These are phyloP conservation scores for Eulimnadia texana DNA, from an alignment of 1,140 invertebrate species.

Conservation along the genomic window DNA sequence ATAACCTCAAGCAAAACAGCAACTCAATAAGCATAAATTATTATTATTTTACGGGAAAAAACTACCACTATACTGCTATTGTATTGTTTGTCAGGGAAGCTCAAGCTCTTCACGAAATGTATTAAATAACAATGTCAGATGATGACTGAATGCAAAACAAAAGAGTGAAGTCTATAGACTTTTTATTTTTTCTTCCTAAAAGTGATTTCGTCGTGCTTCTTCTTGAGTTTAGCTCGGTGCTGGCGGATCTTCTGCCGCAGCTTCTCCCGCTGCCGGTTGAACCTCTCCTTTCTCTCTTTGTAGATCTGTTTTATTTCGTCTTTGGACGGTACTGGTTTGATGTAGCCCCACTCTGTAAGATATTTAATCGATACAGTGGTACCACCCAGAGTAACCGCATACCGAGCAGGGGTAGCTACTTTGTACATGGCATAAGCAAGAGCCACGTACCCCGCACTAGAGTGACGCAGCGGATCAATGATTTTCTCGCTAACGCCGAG, in stretches of 20 bases:
- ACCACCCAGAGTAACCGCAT: constrained; percentile 73
- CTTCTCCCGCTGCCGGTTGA: constrained; percentile 24
- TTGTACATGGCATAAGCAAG: constrained; percentile 82
- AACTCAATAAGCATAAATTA: too few species aligned
- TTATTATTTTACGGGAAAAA: too few species aligned
- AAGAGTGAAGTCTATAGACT: too few species aligned
- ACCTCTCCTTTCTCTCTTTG: constrained; percentile 36
- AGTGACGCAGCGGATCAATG: constrained; percentile 52
- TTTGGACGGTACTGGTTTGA: constrained; percentile 46
- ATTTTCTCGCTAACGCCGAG: constrained; percentile 59
- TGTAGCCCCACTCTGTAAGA: constrained; percentile 46
- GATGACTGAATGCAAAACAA: too few species aligned
- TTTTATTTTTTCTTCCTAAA: not conserved
- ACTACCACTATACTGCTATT: too few species aligned
- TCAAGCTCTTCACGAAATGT: too few species aligned
- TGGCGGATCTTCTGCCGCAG: constrained; percentile 7
- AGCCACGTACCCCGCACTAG: constrained; percentile 71
- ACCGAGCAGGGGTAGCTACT: constrained; percentile 72
- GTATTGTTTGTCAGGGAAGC: too few species aligned
- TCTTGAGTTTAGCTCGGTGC: constrained; percentile 6
- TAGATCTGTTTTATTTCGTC: constrained; percentile 44
- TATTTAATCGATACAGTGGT: constrained; percentile 54
- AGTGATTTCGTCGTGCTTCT: not conserved
- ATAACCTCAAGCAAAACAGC: too few species aligned
- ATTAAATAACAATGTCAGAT: too few species aligned